phyloP scores from a whole-genome alignment of 53 echinoderm and acorn worm genomes.

The Actinopyga echinites region DNA sequence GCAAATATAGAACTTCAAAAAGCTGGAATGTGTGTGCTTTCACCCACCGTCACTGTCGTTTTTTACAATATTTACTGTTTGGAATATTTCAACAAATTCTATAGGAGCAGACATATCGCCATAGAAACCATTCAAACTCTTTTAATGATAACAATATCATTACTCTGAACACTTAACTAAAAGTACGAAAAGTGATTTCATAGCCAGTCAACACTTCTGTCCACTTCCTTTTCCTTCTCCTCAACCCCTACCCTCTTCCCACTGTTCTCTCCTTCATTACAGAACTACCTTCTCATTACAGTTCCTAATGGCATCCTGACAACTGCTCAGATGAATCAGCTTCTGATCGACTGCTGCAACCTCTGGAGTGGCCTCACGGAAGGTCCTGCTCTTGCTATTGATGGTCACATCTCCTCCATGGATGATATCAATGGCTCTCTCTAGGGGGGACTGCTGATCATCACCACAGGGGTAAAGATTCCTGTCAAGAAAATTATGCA shows the following conservation, averaged over 20 bases:
- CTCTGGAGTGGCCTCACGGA: constrained; percentile 26
- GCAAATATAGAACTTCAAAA: no score
- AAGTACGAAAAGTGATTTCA: no score
- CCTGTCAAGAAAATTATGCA: not conserved
- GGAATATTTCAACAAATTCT: no score
- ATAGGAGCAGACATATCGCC: no score
- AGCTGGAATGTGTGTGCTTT: no score
- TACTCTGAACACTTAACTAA: no score
- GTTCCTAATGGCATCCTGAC: constrained; percentile 8
- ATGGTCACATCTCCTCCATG: constrained; percentile 1
- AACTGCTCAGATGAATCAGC: not conserved
- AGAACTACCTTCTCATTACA: constrained; percentile 33
- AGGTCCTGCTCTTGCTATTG: constrained; percentile 1
- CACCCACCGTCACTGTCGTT: no score
- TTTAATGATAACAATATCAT: no score
- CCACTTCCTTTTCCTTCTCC: no score
- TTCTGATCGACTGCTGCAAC: constrained; percentile 20
- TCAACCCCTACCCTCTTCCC: not conserved
- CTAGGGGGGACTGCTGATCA: constrained; percentile 11
- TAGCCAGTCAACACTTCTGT: no score
- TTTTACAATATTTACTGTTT: no score
- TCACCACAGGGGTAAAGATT: not conserved
- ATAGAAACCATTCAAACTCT: no score
- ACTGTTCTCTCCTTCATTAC: not conserved
- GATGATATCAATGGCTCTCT: constrained; percentile 22